These are phyloP conservation scores for Stenoptilia bipunctidactyla DNA, from an alignment of 2,888 invertebrate genomes.

Conservation along the genomic window DNA sequence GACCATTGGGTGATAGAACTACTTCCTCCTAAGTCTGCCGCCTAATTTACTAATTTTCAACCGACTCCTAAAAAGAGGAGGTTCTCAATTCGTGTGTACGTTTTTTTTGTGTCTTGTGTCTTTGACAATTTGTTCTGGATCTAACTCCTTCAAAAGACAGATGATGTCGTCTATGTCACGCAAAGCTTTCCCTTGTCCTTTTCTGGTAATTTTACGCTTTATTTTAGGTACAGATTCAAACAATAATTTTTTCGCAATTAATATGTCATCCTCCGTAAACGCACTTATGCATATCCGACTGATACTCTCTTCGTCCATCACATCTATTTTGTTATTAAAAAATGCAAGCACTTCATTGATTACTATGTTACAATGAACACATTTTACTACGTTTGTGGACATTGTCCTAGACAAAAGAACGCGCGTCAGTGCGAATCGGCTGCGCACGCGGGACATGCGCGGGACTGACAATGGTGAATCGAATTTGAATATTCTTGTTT, in stretches of 20 bases:
- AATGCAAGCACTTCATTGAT: slow-evolving; percentile 8
- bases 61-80: too few relatives aligned
- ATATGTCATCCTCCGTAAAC: not conserved
- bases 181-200: not conserved
- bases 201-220: not conserved
- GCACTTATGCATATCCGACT: not conserved
- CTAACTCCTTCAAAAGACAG: slow-evolving; percentile 4
- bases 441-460: slow-evolving; percentile 1
- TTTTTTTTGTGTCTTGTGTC: too few relatives aligned
- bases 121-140: slow-evolving; percentile 6
- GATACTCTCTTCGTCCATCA: slow-evolving; percentile 5
- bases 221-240: not conserved
- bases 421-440: not conserved
- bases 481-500: too few relatives aligned
- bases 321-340: slow-evolving; percentile 6
- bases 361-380: slow-evolving; percentile 6
- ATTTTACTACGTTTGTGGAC: slow-evolving; percentile 3
- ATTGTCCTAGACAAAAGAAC: not conserved
- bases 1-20: too few relatives aligned
- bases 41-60: too few relatives aligned
- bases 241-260: not conserved
- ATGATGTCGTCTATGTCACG: slow-evolving; percentile 1
- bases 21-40: too few relatives aligned
- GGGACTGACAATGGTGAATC: too few relatives aligned
- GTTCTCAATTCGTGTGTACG: too few relatives aligned